Evolutionary conservation across 1,140 invertebrate genomes (phyloP).

Genomic region (Antheraea pernyi): DNA sequence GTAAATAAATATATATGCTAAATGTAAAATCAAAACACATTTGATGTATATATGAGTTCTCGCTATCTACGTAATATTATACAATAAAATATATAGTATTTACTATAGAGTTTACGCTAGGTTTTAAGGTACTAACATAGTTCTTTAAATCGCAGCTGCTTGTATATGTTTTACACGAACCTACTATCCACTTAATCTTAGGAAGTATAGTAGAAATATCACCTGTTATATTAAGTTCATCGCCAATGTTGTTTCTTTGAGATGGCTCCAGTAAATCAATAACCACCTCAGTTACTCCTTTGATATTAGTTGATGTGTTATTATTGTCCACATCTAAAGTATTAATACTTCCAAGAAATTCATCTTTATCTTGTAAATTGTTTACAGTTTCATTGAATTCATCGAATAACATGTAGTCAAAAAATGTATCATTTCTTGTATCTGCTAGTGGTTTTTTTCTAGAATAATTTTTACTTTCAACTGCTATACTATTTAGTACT

Average conservation of each 20-base stretch:
- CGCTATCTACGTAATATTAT: too few species aligned
- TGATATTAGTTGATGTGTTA: not conserved
- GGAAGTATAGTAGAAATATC: not conserved
- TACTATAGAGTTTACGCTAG: too few species aligned
- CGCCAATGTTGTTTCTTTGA: not conserved
- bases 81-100: too few species aligned
- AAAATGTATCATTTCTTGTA: conserved; percentile 1
- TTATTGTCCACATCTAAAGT: conserved; percentile 4
- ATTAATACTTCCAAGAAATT: not conserved
- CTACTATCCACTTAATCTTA: too few species aligned
- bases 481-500: conserved; percentile 27
- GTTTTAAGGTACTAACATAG: too few species aligned
- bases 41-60: too few species aligned
- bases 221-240: conserved; percentile 8
- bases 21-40: too few species aligned
- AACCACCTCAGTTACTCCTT: conserved; percentile 18
- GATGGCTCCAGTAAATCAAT: conserved; percentile 20
- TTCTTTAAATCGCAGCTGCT: too few species aligned
- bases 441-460: conserved; percentile 17
- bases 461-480: conserved; percentile 25
- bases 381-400: conserved; percentile 1
- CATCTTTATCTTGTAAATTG: not conserved
- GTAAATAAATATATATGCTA: not conserved
- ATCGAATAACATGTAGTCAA: conserved; percentile 23
- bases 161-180: too few species aligned